Base-by-base conservation (phyloP, 1,140 invertebrate species). In the Lepidurus apus region DNA sequence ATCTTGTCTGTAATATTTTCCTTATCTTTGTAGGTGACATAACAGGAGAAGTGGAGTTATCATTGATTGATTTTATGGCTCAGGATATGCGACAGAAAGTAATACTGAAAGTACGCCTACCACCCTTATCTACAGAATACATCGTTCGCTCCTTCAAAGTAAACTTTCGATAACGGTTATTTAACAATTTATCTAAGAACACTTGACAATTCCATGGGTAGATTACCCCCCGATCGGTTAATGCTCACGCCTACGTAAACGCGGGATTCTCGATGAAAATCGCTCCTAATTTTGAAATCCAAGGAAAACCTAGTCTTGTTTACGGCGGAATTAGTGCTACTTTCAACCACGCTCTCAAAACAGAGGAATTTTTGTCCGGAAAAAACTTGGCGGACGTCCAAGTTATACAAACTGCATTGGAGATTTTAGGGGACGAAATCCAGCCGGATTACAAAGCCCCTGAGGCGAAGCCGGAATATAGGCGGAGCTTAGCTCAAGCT, bases 201-300 rank as follows among this genome's bases (percentile, higher is more conserved):
- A 26, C 26, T 26, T 26, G 1, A 26, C 21, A 26, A 74, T 73
- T 34, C 45, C 17, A 79, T 81, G 11, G 84, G 73, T 82, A 93
- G 91, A 90, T 94, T 80, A 93, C 93, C 89, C 90, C 91, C 0
- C 87, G 93, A 80, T 90, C 90, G 6, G 92, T 93, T 87, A 95
- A 95, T 84, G 89, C 93, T 0, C 92, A 95, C 82, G 93, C 93
- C 0, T 89, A 92, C 81, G 91, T 96, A 0, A 94, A 94, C 83
- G 92, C 92, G 11, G 93, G 91, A 9, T 95, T 96, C 83, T 85
- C 81, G 0, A 88, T 92, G 42, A 88, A 91, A 85, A 78, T 93
- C 1, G 85, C 89, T 42, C 79, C 81, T 21, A 45, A 81, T 78
- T 81, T 85, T 81, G 81, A 74, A 75, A 79, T 89, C 13, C 53